These are phyloP conservation scores for Drosophila kurseongensis DNA, from an alignment of 1,140 invertebrate species.

Conservation along the genomic window DNA sequence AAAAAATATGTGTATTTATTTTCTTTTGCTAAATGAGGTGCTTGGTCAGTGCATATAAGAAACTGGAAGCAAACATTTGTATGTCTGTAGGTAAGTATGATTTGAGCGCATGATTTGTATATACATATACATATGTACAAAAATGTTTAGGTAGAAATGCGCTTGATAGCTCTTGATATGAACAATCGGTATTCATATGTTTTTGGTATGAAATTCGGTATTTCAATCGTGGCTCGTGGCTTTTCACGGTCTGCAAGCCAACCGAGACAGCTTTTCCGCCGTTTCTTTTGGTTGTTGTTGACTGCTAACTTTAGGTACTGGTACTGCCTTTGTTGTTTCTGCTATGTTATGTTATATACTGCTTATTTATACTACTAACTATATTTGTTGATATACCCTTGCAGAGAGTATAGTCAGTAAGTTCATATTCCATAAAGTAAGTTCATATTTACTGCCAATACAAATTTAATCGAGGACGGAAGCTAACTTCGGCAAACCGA, in stretches of 20 bases:
- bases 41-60: neutral
- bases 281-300: constrained; percentile 72
- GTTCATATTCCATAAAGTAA: too few relatives aligned
- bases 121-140: neutral
- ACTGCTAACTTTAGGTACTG: constrained; percentile 56
- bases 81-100: too few relatives aligned
- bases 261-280: constrained; percentile 78
- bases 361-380: constrained; percentile 25
- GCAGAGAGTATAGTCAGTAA: neutral
- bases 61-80: neutral
- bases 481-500: too few relatives aligned
- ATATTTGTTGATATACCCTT: constrained; percentile 14
- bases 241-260: constrained; percentile 82
- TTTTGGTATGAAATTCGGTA: constrained; percentile 82
- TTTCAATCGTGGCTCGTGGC: constrained; percentile 83
- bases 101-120: neutral
- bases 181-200: constrained; percentile 78
- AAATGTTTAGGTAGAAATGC: constrained; percentile 23
- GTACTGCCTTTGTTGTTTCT: constrained; percentile 37
- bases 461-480: too few relatives aligned
- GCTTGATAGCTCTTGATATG: constrained; percentile 63
- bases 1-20: neutral
- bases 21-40: neutral
- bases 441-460: too few relatives aligned
- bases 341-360: constrained; percentile 30